Base-by-base conservation (phyloP, 2,113 vertebrate genomes). In the Notothenia rossii region DNA sequence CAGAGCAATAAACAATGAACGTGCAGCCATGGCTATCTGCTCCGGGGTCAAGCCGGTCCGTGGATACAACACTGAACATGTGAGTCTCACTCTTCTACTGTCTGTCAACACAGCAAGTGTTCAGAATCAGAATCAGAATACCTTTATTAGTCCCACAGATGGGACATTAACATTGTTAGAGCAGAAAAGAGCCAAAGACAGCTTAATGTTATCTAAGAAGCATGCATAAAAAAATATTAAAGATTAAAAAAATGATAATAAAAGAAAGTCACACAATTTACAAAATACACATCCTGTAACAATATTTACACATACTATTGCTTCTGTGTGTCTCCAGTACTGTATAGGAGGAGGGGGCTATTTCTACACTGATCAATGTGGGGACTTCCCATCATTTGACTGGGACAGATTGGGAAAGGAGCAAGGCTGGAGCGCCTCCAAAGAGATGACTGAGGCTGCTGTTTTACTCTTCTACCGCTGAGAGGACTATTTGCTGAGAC, bases 391-490 rank as follows among this genome's bases (percentile, higher is more conserved):
- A 29, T 43, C 61, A 0, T 86, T 82, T 82, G 71, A 79, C 56
- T 72, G 13, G 7, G 75, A 82, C 67, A 46, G 71, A 49, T 11
- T 72, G 18, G 75, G 60, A 60, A 2, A 0, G 1, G 2, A 5
- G 0, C 12, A 73, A 36, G 68, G 69, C 17, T 74, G 68, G 73
- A 83, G 68, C 7, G 20, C 73, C 20, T 73, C 85, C 63, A 74
- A 50, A 73, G 77, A 83, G 29, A 81, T 81, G 15, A 70, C 10
- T 0, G 81, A 80, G 18, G 12, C 77, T 64, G 85, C 77, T 56
- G 81, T 81, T 14, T 70, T 86, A 55, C 54, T 87, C 13, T 87
- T 87, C 20, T 84, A 77, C 49, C 33, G 22, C 69, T 83, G 54
- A 86, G 15, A 59, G 15, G 40, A 12, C 5, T 56, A 69, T 29